phyloP scores from a whole-genome alignment of 2,797 vertebrate genomes.

The Gymnocypris eckloni region DNA sequence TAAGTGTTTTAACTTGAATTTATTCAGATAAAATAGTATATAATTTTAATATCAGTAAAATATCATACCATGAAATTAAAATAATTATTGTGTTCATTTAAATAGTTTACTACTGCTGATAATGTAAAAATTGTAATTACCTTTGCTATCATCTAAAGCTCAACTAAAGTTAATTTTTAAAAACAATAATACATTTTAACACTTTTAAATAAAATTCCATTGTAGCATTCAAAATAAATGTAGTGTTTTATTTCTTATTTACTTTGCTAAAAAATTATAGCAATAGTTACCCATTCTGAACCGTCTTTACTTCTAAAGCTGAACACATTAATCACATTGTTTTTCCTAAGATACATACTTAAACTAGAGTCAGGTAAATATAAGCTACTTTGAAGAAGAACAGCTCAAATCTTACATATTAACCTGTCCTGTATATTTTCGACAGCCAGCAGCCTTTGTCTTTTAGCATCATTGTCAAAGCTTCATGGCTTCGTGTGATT shows the following conservation, averaged over 20 bases:
- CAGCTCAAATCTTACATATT: conserved; percentile 3
- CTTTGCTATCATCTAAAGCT: background rate
- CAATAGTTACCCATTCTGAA: no score
- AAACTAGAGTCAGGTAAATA: background rate
- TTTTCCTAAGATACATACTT: conserved; percentile 9
- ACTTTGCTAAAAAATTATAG: background rate
- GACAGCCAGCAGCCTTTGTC: conserved; percentile 55
- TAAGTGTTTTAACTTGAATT: background rate
- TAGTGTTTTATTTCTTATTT: no score
- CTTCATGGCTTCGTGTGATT: conserved; percentile 59
- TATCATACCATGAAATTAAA: background rate
- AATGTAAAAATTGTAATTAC: background rate
- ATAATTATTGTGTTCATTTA: background rate
- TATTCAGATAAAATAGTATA: background rate
- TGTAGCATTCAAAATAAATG: no score
- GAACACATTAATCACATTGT: background rate
- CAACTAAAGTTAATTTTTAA: background rate
- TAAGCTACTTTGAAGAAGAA: conserved; percentile 19
- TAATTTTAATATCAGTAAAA: background rate
- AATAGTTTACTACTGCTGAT: background rate
- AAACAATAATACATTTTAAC: no score
- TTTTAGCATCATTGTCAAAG: conserved; percentile 54
- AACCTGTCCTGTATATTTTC: conserved; percentile 32
- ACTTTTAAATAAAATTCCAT: no score
- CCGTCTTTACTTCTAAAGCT: no score